Evolutionary conservation across 2,888 invertebrate species (phyloP).

Genomic region (Noctua fimbriata): DNA sequence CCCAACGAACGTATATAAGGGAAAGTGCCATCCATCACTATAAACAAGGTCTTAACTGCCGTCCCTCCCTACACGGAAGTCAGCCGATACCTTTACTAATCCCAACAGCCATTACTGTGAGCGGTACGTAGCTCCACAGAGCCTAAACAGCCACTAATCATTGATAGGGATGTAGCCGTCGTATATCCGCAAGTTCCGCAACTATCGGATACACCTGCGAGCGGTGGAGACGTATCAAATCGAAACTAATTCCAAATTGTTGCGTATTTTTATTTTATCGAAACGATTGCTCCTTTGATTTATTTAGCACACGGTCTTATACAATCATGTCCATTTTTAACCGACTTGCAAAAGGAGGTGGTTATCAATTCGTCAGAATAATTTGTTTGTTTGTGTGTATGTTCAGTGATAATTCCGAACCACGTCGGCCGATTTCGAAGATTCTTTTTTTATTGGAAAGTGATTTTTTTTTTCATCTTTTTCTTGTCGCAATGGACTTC

Average conservation of each 20-base stretch:
- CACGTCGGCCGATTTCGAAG: not conserved
- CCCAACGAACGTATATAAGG: constrained; percentile 31
- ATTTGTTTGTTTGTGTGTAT: not conserved
- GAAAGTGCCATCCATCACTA: constrained; percentile 53
- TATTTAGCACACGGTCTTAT: not conserved
- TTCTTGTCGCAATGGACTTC: too few species aligned
- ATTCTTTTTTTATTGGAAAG: not conserved
- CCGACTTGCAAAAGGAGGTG: not conserved
- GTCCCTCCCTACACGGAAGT: constrained; percentile 48
- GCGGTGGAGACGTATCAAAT: not conserved
- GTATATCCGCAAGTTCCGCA: constrained; percentile 39
- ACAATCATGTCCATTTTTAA: not conserved
- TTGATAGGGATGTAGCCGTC: constrained; percentile 44
- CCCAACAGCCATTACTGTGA: constrained; percentile 48
- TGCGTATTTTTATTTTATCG: not conserved
- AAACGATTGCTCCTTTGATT: not conserved
- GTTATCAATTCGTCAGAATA: not conserved
- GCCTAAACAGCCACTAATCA: constrained; percentile 59
- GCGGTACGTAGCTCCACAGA: constrained; percentile 39
- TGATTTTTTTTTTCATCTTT: too few species aligned
- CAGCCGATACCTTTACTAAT: constrained; percentile 46
- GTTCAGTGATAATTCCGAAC: not conserved
- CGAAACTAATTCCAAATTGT: not conserved
- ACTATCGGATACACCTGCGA: constrained; percentile 36
- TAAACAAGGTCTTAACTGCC: constrained; percentile 46